These are phyloP conservation scores for Malacoctenus gilli DNA, from an alignment of 2,797 vertebrate genomes.

Conservation along the genomic window DNA sequence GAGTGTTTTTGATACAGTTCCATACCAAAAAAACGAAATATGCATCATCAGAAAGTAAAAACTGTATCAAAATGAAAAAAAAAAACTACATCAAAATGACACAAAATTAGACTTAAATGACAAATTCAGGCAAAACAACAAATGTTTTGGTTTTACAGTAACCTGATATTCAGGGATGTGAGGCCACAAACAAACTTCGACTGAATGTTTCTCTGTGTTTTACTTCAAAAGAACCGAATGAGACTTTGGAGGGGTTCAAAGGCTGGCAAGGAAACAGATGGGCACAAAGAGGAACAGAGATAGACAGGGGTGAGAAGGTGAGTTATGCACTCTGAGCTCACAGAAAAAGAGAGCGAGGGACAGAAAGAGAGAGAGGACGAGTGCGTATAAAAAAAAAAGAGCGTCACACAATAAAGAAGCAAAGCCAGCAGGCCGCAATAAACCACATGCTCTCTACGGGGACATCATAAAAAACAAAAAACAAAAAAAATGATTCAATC, in stretches of 20 bases:
- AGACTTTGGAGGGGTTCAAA: constrained; percentile 57
- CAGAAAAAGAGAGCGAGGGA: constrained; percentile 34
- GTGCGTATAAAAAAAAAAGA: constrained; percentile 50
- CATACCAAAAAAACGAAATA: too few relatives aligned
- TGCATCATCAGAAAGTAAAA: too few relatives aligned
- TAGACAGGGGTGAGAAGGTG: constrained; percentile 58
- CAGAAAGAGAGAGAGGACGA: not conserved
- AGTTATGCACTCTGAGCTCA: constrained; percentile 53
- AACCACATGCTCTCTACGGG: constrained; percentile 28
- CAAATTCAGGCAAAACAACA: constrained; percentile 11
- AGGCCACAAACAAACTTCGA: constrained; percentile 15
- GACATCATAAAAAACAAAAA: constrained; percentile 9
- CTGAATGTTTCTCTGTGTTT: constrained; percentile 7
- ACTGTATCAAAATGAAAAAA: too few relatives aligned
- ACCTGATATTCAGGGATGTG: not conserved
- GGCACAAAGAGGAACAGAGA: constrained; percentile 54
- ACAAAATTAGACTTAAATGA: constrained; percentile 17
- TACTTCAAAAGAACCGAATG: constrained; percentile 41
- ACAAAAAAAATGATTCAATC: constrained; percentile 34
- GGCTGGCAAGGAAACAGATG: constrained; percentile 65
- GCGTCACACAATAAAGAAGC: constrained; percentile 38
- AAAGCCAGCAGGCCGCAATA: constrained; percentile 41
- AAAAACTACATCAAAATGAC: constrained; percentile 16
- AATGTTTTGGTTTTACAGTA: constrained; percentile 13
- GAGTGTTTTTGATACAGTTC: too few relatives aligned